Base-by-base conservation (phyloP, 2,113 vertebrate species). In the Vicugna pacos region DNA sequence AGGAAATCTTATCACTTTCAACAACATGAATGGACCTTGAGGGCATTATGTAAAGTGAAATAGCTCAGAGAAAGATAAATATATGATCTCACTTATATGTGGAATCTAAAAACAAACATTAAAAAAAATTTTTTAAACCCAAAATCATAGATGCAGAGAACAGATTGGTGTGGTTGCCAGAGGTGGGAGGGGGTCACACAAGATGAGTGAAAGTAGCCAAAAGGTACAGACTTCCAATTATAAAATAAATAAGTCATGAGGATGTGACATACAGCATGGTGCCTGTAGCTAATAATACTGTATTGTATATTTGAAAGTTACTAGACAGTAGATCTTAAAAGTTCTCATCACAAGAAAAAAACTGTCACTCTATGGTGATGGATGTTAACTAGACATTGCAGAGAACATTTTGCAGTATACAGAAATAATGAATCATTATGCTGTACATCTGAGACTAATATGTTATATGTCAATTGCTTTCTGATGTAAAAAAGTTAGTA, bases 61-160 rank as follows among this genome's bases (percentile, higher is more conserved):
- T 69, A 56, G 80, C 48, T 69, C 62, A 67, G 85, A 54, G 16
- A 90, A 91, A 80, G 76, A 81, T 28, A 91, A 91, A 69, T 67
- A 56, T 9, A 69, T 69, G 19, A 69, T 56, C 17, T 91, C 50
- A 69, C 35, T 80, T 46, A 69, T 24, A 70, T 46, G 52, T 91
- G 20, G 15, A 91, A 70, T 48, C 42, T 81, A 46, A 81, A 91
- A 58, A 67, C 54, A 56, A 90, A 56, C 26, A 62, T 28, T 70
- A 6, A 26, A 58, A 60, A 30, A 70, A 67, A 38, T 54, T 46
- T 8, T 84, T 56, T 3, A 69, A 58, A 69, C 42, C 8, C 76
- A 32, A 70, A 70, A 30, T 67, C 76, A 80, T 17, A 38, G 46
- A 77, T 77, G 54, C 13, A 81, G 76, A 91, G 50, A 91, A 81